Base-by-base conservation (phyloP, 2,113 vertebrate genomes). In the Pedetes capensis region DNA sequence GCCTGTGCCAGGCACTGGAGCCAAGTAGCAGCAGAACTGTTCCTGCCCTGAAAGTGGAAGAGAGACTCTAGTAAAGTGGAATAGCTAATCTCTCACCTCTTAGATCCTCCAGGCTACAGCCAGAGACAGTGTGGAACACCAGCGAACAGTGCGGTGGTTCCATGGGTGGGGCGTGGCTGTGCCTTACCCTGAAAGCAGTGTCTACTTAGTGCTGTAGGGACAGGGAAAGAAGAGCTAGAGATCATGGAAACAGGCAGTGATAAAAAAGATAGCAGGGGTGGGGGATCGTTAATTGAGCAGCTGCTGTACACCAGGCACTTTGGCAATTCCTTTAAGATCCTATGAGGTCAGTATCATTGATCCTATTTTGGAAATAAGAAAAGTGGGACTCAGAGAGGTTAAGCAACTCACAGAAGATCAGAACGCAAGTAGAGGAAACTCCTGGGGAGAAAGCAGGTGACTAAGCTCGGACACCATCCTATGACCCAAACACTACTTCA, bases 311-410 rank as follows among this genome's bases (percentile, higher is more conserved):
- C 49, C 12, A 7, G 32, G 32, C 27, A 27, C 42, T 5, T 2
- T 6, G 51, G 12, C 72, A 1, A 8, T 18, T 16, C 55, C 69
- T 47, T 64, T 37, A 32, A 71, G 66, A 20, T 53, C 17, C 44
- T 7, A 0, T 16, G n/a, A 57, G 61, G 42, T 85, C 17, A 6
- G 8, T 14, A 44, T 32, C 87, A 29, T 8, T 71, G 74, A 53
- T 20, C 53, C 0, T n/a, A 51, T 71, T 80, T 44, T 42, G 64
- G n/a, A 93, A 93, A 80, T 87, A 86, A 86, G 86, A 72, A 61
- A 87, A 42, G n/a, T 71, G 27, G 47, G 39, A 29, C 34, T 69
- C 18, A 37, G 61, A 78, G 39, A 89, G 53, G 42, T 69, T 37
- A 63, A 80, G 74, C n/a, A 71, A 91, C 23, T 76, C 68, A 25